Conservation (phyloP, 2,888 invertebrate genomes). For the Pyralis farinalis region DNA sequence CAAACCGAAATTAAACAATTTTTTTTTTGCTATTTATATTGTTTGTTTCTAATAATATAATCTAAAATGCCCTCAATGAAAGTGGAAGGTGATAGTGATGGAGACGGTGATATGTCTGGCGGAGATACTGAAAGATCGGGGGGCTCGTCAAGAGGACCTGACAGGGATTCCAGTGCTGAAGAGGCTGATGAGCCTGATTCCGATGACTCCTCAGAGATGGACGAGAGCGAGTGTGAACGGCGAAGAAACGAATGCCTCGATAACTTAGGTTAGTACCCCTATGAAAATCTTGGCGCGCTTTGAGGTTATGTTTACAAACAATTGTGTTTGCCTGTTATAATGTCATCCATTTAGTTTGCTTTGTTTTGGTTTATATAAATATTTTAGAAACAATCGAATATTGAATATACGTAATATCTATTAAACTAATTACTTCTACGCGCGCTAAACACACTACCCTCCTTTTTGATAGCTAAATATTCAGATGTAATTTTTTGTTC, state of each 20-base stretch:
- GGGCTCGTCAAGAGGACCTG: constrained; percentile 84
- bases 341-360: constrained; percentile 19
- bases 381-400: not conserved
- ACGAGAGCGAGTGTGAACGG: constrained; percentile 94
- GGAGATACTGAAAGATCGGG: constrained; percentile 86
- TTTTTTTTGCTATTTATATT: too few species aligned
- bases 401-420: too few species aligned
- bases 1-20: too few species aligned
- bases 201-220: constrained; percentile 94
- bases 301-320: constrained; percentile 80
- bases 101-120: constrained; percentile 85
- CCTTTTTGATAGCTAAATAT: too few species aligned
- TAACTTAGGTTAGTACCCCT: constrained; percentile 82
- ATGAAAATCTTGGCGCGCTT: constrained; percentile 18
- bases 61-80: constrained; percentile 85
- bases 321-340: constrained; percentile 17
- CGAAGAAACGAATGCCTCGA: constrained; percentile 91
- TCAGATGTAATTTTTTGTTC: too few species aligned
- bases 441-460: too few species aligned
- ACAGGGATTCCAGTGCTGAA: constrained; percentile 87
- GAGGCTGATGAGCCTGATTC: constrained; percentile 91
- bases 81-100: constrained; percentile 82
- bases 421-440: too few species aligned
- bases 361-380: not conserved
- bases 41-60: too few species aligned